Evolutionary conservation across 2,888 invertebrate species (phyloP).

Genomic region (Euclidia mi): DNA sequence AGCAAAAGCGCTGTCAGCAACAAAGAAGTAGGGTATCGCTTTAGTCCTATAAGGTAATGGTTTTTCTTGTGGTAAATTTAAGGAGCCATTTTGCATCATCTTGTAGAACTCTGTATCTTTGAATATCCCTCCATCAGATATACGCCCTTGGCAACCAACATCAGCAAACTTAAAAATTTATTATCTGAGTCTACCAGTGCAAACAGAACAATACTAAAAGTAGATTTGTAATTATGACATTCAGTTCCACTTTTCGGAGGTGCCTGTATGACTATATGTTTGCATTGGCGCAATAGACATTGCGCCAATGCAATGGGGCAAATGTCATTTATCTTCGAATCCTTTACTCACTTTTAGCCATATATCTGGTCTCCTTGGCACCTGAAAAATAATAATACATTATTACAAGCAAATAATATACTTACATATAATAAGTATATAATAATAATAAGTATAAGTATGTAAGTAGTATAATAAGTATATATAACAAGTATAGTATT

Average conservation of each 20-base stretch:
- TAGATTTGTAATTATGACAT: conserved; percentile 14
- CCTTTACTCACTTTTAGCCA: conserved; percentile 17
- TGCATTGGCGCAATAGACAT: neutral
- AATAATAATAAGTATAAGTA: too few relatives aligned
- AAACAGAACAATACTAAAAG: conserved; percentile 15
- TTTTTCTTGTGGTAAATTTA: conserved; percentile 18
- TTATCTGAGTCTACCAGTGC: conserved; percentile 10
- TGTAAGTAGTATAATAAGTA: too few relatives aligned
- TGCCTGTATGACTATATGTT: conserved; percentile 12
- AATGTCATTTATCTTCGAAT: conserved; percentile 10
- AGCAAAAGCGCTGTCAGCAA: conserved; percentile 23
- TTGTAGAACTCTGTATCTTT: conserved; percentile 23
- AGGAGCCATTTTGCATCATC: conserved; percentile 17
- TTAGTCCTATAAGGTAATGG: conserved; percentile 22
- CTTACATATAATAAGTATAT: too few relatives aligned
- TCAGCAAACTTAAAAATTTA: conserved; percentile 14
- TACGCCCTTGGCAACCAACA: conserved; percentile 17
- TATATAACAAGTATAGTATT: too few relatives aligned
- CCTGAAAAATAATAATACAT: conserved; percentile 20
- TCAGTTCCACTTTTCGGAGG: conserved; percentile 15
- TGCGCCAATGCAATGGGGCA: conserved; percentile 13
- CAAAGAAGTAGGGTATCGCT: conserved; percentile 25
- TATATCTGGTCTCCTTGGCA: conserved; percentile 22
- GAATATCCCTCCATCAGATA: conserved; percentile 22
- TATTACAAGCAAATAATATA: too few relatives aligned